phyloP scores from a whole-genome alignment of 2,797 vertebrate species.

The Ispidina lecontei region DNA sequence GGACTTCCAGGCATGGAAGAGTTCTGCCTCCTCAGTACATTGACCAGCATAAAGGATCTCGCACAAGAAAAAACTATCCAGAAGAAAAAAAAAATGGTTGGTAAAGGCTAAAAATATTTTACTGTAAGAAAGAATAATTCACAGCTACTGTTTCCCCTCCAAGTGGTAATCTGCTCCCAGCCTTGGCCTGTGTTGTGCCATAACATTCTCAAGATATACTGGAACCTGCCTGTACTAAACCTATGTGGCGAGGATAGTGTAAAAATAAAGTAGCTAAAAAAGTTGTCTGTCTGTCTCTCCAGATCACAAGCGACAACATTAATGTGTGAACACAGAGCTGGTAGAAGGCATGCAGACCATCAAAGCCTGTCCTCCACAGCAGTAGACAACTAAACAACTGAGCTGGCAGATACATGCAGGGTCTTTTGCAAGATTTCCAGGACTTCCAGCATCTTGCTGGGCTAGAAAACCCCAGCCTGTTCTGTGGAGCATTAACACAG shows the following conservation, averaged over 20 bases:
- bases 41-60: neutral
- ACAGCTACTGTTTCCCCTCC: neutral
- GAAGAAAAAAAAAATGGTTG: neutral
- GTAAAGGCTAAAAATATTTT: neutral
- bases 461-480: neutral
- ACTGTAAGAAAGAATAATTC: neutral
- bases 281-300: neutral
- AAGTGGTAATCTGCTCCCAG: neutral
- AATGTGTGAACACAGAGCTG: neutral
- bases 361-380: neutral
- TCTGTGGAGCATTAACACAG: neutral
- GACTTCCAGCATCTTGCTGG: neutral
- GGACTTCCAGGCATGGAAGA: neutral
- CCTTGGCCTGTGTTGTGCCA: neutral
- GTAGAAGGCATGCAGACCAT: neutral
- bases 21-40: neutral
- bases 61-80: neutral
- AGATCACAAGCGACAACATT: neutral
- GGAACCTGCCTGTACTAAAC: neutral
- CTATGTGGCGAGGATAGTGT: neutral
- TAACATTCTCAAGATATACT: neutral
- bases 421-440: conserved; percentile 28
- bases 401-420: neutral
- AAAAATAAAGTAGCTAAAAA: neutral
- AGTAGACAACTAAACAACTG: neutral